A percentile compares a stretch with the other conserved stretches of the same genome.
Evolutionary conservation across 2,888 invertebrate species (phyloP).

Genomic region (Scaptomyza flava): DNA sequence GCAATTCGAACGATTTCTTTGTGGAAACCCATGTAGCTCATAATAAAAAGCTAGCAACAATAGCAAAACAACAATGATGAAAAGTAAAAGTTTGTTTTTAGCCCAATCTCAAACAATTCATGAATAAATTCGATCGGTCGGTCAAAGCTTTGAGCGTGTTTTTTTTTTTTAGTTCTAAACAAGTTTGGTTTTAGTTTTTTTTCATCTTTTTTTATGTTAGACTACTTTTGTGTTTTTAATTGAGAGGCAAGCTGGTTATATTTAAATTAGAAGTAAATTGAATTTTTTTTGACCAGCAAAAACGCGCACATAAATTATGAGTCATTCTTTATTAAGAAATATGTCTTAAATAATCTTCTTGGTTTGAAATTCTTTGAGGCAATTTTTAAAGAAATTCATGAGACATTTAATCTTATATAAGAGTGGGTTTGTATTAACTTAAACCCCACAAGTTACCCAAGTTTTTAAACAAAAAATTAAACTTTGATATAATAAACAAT

Average conservation of each 20-base stretch:
- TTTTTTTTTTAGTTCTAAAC: slow-evolving; percentile 60
- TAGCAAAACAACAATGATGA: slow-evolving; percentile 49
- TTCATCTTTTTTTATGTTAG: slow-evolving; percentile 10
- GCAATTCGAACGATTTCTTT: slow-evolving; percentile 66
- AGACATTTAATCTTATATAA: too few relatives aligned
- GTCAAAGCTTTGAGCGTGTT: slow-evolving; percentile 29
- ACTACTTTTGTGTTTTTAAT: slow-evolving; percentile 16
- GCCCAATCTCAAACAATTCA: slow-evolving; percentile 55
- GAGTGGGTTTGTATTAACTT: too few relatives aligned
- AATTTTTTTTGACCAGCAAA: neutral
- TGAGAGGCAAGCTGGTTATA: slow-evolving; percentile 13
- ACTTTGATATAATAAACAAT: too few relatives aligned
- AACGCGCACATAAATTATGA: too few relatives aligned
- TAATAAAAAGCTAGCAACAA: slow-evolving; percentile 42
- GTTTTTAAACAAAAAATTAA: too few relatives aligned
- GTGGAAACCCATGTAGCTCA: slow-evolving; percentile 23
- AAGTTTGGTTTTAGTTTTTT: slow-evolving; percentile 46
- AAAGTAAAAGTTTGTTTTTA: slow-evolving; percentile 74
- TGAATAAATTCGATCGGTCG: slow-evolving; percentile 59
- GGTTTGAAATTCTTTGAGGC: too few relatives aligned
- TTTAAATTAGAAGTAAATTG: slow-evolving; percentile 16
- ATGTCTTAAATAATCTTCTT: too few relatives aligned
- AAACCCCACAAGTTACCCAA: too few relatives aligned
- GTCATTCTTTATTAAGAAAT: too few relatives aligned
- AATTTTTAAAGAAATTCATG: too few relatives aligned